Evolutionary conservation across 2,888 invertebrate species (phyloP).

Genomic region (Idaea biselata): DNA sequence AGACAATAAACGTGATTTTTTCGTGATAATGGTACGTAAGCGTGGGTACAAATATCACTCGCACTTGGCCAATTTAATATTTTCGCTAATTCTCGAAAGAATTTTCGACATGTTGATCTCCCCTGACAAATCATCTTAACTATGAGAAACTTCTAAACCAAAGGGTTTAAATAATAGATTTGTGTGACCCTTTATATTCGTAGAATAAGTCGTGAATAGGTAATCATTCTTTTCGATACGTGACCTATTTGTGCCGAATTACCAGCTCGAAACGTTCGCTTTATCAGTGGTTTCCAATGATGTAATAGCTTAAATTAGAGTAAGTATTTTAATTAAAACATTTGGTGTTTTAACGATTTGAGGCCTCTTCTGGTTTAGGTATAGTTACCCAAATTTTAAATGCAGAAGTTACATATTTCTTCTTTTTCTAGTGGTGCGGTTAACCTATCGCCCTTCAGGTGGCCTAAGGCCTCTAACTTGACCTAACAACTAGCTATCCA

Average conservation of each 20-base stretch:
- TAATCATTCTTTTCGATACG: constrained; percentile 7
- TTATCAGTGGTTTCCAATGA: background rate
- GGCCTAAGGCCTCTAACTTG: too few species aligned
- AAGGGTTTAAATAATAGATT: constrained; percentile 30
- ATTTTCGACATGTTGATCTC: constrained; percentile 16
- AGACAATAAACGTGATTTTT: too few species aligned
- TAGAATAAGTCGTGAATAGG: constrained; percentile 11
- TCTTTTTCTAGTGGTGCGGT: too few species aligned
- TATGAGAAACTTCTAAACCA: constrained; percentile 22
- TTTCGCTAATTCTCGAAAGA: background rate
- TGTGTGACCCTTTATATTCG: constrained; percentile 15
- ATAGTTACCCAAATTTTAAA: too few species aligned
- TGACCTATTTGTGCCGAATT: background rate
- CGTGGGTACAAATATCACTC: too few species aligned
- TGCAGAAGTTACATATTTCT: too few species aligned
- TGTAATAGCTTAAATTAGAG: background rate
- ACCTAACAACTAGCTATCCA: too few species aligned
- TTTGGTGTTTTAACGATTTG: background rate
- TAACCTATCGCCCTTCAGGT: too few species aligned
- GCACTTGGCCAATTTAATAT: background rate
- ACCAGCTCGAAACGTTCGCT: constrained; percentile 1
- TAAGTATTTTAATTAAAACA: background rate
- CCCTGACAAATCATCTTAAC: constrained; percentile 27
- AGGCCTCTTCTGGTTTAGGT: background rate
- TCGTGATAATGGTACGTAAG: too few species aligned